phyloP scores from a whole-genome alignment of 2,888 invertebrate species.

The Toxonevra muliebris region DNA sequence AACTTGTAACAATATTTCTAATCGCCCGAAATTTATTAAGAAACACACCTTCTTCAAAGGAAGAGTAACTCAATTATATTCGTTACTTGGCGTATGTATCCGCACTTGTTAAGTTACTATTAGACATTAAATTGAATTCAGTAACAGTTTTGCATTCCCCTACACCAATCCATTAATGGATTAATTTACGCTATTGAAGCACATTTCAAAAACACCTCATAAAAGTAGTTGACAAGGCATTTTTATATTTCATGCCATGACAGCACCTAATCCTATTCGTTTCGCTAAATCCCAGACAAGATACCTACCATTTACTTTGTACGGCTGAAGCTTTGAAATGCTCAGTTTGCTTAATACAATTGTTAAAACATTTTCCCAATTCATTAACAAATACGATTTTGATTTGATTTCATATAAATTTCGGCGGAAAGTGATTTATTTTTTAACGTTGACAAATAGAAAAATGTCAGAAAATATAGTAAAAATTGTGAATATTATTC shows the following conservation, averaged over 20 bases:
- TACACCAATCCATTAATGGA: slow-evolving; percentile 15
- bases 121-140: too few relatives aligned
- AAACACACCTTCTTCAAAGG: too few relatives aligned
- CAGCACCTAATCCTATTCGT: slow-evolving; percentile 52
- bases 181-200: slow-evolving; percentile 35
- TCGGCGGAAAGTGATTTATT: slow-evolving; percentile 22
- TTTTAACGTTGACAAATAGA: not conserved
- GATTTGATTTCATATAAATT: slow-evolving; percentile 47
- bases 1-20: too few relatives aligned
- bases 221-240: slow-evolving; percentile 52
- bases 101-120: not conserved
- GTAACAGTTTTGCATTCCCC: too few relatives aligned
- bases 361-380: slow-evolving; percentile 7
- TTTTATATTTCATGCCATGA: not conserved
- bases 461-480: slow-evolving; percentile 42
- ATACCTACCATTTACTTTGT: slow-evolving; percentile 17
- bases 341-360: slow-evolving; percentile 11
- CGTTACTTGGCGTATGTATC: not conserved
- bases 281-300: slow-evolving; percentile 46
- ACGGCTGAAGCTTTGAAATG: not conserved
- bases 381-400: slow-evolving; percentile 46
- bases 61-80: not conserved
- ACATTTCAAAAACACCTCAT: slow-evolving; percentile 30
- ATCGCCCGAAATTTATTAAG: too few relatives aligned
- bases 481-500: slow-evolving; percentile 53